Evolutionary conservation across 2,113 vertebrate species (phyloP), one percentile per base, ranked within the genome.

Genomic region (Eptesicus fuscus): DNA sequence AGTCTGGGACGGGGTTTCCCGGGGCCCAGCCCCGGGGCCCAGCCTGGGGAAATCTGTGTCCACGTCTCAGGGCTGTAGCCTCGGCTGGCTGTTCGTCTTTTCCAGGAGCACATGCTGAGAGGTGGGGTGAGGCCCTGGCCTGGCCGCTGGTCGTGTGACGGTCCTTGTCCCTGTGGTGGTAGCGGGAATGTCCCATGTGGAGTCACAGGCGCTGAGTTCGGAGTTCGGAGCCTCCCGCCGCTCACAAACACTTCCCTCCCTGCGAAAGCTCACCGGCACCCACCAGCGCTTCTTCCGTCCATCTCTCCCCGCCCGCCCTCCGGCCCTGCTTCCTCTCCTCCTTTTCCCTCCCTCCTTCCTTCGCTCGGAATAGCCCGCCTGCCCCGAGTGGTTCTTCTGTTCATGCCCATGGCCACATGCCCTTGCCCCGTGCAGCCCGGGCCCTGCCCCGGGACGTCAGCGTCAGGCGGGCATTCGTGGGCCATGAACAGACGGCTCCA

Each of bases 121-220:
- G 1, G 23, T 10, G 25, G 9, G 35, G 42, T 7, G 4, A 3
- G 63, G 63, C 74, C 47, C 86, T 51, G 42, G 32, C 49, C 56
- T 25, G 20, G 4, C 10, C 77, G 47, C 91, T 12, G 22, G 28
- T 2, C 25, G 28, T 37, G 23, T 25, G 49, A 9, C 2, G 12
- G 59, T 20, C 23, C 44, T 28, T 17, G 22, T 12, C 7, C 30
- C 30, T 4, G 25, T n/a, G 1, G 1, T 5, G 35, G 73, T 3
- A 2, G 47, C 7, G 22, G 0, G 63, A 22, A 14, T 0, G n/a
- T 56, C 6, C 42, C 17, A 6, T 32, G 11, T 53, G 30, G 40
- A 40, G 59, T 47, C 25, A 23, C 71, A 4, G 9, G n/a, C 14
- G 67, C 63, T n/a, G n/a, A 56, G n/a, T 23, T 35, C 35, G n/a